These are phyloP conservation scores for Indri indri DNA, from an alignment of 2,113 vertebrate species.

Conservation along the genomic window DNA sequence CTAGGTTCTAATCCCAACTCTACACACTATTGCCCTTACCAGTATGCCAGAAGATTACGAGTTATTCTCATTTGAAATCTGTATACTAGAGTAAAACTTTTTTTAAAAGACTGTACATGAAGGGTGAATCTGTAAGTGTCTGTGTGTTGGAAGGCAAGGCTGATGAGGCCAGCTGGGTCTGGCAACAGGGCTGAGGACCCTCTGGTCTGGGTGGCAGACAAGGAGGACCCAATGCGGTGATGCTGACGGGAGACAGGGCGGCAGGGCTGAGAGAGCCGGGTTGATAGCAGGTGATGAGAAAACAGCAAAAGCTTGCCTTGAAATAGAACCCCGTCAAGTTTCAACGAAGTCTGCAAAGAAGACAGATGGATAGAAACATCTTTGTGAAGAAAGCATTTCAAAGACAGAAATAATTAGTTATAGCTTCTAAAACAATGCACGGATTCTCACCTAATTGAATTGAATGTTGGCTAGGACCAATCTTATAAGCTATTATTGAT, in stretches of 20 bases:
- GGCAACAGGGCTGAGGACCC: too few species aligned
- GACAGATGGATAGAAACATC: background rate
- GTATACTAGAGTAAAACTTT: background rate
- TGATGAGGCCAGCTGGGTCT: background rate
- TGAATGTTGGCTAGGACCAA: background rate
- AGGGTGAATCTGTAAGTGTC: too few species aligned
- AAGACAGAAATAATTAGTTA: background rate
- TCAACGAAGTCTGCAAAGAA: background rate
- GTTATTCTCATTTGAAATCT: background rate
- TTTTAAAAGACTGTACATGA: background rate
- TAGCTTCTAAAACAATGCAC: background rate
- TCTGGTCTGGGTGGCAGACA: background rate
- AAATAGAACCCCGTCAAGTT: background rate
- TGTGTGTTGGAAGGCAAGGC: background rate
- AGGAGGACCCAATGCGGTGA: background rate
- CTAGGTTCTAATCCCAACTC: background rate
- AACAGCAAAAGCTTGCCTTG: background rate
- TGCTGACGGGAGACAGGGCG: accelerated
- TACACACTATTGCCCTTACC: accelerated
- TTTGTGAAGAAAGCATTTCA: background rate
- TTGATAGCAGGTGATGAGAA: background rate
- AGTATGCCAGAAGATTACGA: background rate
- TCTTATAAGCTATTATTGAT: background rate
- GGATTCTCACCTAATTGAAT: background rate
- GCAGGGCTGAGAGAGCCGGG: background rate